Evolutionary conservation across 64 coral and sea anemone genomes (phyloP).

Genomic region (Montipora cactus): DNA sequence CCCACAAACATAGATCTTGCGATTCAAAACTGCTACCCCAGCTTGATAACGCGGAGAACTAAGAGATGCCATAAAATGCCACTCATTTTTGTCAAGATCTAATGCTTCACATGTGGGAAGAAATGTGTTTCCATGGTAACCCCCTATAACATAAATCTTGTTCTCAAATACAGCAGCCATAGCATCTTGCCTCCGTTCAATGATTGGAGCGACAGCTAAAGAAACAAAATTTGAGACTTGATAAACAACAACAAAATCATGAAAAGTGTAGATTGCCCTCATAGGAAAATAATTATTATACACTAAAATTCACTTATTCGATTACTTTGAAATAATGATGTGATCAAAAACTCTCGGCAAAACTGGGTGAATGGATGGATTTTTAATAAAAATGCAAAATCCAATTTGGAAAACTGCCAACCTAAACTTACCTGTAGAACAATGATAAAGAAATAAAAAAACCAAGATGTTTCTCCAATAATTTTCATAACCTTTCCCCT

Average conservation of each 20-base stretch:
- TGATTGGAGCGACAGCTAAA: conserved; percentile 83
- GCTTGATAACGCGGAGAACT: conserved; percentile 85
- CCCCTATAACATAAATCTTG: conserved; percentile 95
- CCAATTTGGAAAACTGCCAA: no score
- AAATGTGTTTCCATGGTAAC: conserved; percentile 84
- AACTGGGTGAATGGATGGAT: no score
- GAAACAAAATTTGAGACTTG: background rate
- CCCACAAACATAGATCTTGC: conserved; percentile 95
- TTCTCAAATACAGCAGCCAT: conserved; percentile 87
- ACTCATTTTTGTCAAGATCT: conserved; percentile 82
- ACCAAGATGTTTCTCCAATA: no score
- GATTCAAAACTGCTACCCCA: conserved; percentile 83
- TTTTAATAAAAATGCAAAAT: no score
- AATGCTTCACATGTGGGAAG: conserved; percentile 84
- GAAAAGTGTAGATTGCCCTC: background rate
- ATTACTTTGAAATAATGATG: no score
- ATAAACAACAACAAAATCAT: background rate
- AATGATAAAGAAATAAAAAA: no score
- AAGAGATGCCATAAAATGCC: conserved; percentile 86
- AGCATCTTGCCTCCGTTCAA: conserved; percentile 93
- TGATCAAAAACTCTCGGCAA: no score
- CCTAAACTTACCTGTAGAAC: no score
- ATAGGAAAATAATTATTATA: background rate
- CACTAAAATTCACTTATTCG: no score
- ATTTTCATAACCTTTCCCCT: no score